These are phyloP conservation scores for Coregonus clupeaformis DNA, from an alignment of 2,113 vertebrate genomes.

Conservation along the genomic window DNA sequence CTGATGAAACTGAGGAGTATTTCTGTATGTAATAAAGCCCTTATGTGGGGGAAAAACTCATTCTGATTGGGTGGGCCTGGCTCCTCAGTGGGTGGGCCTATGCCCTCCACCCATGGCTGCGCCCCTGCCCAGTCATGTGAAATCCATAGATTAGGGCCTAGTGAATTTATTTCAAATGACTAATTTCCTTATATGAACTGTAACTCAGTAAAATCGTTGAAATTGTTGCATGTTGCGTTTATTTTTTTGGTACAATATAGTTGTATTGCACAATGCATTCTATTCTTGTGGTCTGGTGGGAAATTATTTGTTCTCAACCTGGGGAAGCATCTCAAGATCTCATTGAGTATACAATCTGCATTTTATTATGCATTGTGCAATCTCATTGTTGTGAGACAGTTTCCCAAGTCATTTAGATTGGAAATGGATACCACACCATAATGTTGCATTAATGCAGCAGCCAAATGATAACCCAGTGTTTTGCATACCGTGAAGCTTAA, in stretches of 20 bases:
- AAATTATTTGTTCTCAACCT: neutral
- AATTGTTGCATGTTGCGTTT: too few species aligned
- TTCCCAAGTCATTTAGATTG: neutral
- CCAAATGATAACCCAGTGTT: neutral
- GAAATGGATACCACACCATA: neutral
- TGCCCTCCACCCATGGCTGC: too few species aligned
- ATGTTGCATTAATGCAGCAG: constrained; percentile 2
- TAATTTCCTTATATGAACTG: too few species aligned
- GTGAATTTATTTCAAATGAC: too few species aligned
- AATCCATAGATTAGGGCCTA: too few species aligned
- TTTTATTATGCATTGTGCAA: neutral
- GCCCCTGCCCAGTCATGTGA: too few species aligned
- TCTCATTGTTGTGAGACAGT: neutral
- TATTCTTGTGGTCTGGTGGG: neutral
- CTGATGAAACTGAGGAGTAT: too few species aligned
- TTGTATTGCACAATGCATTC: neutral
- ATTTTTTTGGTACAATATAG: neutral
- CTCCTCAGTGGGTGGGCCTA: too few species aligned
- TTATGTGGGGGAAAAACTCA: too few species aligned
- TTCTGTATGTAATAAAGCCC: too few species aligned
- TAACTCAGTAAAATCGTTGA: too few species aligned
- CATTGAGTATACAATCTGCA: neutral
- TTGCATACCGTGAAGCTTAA: constrained; percentile 1
- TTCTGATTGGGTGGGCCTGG: too few species aligned
- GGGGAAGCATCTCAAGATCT: neutral